Evolutionary conservation across 2,797 vertebrate genomes (phyloP).

Genomic region (Chlorospingus flavigularis): DNA sequence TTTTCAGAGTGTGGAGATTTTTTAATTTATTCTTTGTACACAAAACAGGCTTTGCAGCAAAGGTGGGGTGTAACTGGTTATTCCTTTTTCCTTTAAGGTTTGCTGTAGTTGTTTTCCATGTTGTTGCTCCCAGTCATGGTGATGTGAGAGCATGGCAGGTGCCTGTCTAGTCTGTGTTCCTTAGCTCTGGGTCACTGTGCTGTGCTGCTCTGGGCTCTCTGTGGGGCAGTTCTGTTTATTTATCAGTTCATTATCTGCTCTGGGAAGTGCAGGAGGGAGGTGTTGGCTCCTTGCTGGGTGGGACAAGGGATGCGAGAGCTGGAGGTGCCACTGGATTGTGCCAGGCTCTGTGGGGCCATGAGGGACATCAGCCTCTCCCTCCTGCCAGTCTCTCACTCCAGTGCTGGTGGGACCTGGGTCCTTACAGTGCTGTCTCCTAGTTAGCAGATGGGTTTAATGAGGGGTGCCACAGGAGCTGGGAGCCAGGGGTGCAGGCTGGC

Average conservation of each 20-base stretch:
- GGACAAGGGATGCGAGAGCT: neutral
- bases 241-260: neutral
- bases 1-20: neutral
- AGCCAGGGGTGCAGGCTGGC: neutral
- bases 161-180: neutral
- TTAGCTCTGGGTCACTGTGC: neutral
- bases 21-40: neutral
- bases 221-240: neutral
- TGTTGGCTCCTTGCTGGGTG: fast-evolving
- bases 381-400: neutral
- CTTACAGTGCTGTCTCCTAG: neutral
- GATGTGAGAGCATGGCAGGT: neutral
- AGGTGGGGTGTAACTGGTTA: neutral
- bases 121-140: neutral
- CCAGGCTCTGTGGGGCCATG: fast-evolving
- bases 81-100: neutral
- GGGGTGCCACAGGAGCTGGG: neutral
- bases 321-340: fast-evolving
- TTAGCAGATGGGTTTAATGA: neutral
- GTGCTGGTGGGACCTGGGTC: neutral
- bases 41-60: neutral
- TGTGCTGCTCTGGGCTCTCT: neutral
- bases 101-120: neutral
- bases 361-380: neutral
- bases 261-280: neutral